Conservation (phyloP, 2,113 vertebrate species). For the Puma concolor region DNA sequence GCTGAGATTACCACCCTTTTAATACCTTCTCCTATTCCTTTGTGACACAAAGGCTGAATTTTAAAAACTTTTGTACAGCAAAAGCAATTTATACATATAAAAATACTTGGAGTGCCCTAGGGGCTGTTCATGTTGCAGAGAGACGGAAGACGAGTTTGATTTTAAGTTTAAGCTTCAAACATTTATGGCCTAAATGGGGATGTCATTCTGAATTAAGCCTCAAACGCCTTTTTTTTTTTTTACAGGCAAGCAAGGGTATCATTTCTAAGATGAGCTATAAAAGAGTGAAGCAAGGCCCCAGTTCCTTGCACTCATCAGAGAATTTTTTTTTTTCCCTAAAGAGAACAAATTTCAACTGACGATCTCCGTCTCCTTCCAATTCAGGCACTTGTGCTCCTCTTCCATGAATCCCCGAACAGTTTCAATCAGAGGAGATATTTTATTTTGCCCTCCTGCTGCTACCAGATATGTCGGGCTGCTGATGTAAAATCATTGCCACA, state of each 20-base stretch:
- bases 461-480: background rate
- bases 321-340: conserved; percentile 32
- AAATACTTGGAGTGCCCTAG: conserved; percentile 47
- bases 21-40: background rate
- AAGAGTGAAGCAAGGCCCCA: background rate
- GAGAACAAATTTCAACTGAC: background rate
- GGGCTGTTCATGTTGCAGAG: conserved; percentile 6
- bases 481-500: conserved; percentile 58
- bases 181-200: conserved; percentile 65
- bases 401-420: background rate
- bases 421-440: conserved; percentile 47
- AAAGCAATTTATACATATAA: conserved; percentile 67
- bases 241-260: conserved; percentile 42
- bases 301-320: conserved; percentile 54
- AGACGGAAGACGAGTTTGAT: conserved; percentile 31
- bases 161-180: conserved; percentile 73
- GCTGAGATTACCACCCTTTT: conserved; percentile 54
- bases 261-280: conserved; percentile 52
- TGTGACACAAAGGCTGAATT: conserved; percentile 52
- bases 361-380: background rate
- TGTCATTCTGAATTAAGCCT: conserved; percentile 72
- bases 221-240: background rate
- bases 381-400: background rate
- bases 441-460: conserved; percentile 55
- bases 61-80: conserved; percentile 53